Evolutionary conservation across 2,888 invertebrate genomes (phyloP).

Genomic region (Agrilus cyanescens): DNA sequence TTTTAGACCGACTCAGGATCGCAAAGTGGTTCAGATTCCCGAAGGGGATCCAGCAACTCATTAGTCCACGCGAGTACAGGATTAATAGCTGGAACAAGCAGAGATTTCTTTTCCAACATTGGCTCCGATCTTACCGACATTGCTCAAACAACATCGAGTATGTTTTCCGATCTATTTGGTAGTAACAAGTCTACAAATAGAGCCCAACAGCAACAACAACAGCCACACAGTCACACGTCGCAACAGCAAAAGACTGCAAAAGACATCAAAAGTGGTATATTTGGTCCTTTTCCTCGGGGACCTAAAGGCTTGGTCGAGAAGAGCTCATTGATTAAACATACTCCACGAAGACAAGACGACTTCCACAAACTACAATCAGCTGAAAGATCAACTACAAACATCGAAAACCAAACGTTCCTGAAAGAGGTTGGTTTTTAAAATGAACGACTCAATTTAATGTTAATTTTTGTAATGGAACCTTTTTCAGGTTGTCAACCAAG

Average conservation of each 20-base stretch:
- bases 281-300: slow-evolving; percentile 67
- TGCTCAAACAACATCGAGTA: slow-evolving; percentile 84
- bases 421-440: slow-evolving; percentile 57
- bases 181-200: slow-evolving; percentile 38
- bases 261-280: slow-evolving; percentile 43
- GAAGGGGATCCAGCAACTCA: slow-evolving; percentile 49
- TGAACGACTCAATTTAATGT: background rate
- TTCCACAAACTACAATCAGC: slow-evolving; percentile 54
- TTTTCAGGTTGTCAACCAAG: slow-evolving; percentile 61
- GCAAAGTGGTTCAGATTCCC: slow-evolving; percentile 27
- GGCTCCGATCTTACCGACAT: slow-evolving; percentile 87
- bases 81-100: slow-evolving; percentile 53
- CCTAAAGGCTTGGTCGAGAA: slow-evolving; percentile 78
- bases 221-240: slow-evolving; percentile 25
- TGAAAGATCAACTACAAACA: slow-evolving; percentile 62
- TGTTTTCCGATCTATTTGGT: slow-evolving; percentile 92
- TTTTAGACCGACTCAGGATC: slow-evolving; percentile 4
- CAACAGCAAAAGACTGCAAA: slow-evolving; percentile 29
- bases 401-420: slow-evolving; percentile 87
- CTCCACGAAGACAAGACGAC: slow-evolving; percentile 55
- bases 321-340: slow-evolving; percentile 78
- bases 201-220: slow-evolving; percentile 16
- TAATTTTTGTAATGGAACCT: background rate
- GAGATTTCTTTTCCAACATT: slow-evolving; percentile 82
- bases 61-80: slow-evolving; percentile 47